These are phyloP conservation scores for Anabas testudineus DNA, from an alignment of 2,797 vertebrate species.

Conservation along the genomic window DNA sequence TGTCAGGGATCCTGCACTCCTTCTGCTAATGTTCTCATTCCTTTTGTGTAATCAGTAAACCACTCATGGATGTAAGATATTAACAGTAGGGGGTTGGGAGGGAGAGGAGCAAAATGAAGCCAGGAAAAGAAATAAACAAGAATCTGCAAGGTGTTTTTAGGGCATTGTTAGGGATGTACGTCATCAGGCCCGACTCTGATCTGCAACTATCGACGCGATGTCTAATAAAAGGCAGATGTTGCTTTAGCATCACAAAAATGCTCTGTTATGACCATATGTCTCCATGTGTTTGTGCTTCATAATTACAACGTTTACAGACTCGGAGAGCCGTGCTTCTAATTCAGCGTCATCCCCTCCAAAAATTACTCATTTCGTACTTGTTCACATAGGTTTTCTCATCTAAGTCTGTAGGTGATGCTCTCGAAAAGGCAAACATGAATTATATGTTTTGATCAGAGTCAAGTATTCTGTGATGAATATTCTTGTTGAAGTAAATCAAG, in stretches of 20 bases:
- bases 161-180: slow-evolving; percentile 9
- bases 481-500: slow-evolving; percentile 23
- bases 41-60: slow-evolving; percentile 65
- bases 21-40: slow-evolving; percentile 50
- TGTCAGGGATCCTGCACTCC: slow-evolving; percentile 40
- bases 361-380: slow-evolving; percentile 41
- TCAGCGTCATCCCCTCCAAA: slow-evolving; percentile 47
- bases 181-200: slow-evolving; percentile 44
- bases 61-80: slow-evolving; percentile 52
- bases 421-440: slow-evolving; percentile 22
- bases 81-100: slow-evolving; percentile 50
- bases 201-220: slow-evolving; percentile 65
- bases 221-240: slow-evolving; percentile 80
- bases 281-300: slow-evolving; percentile 74
- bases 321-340: slow-evolving; percentile 47
- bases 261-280: slow-evolving; percentile 54
- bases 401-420: slow-evolving; percentile 19
- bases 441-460: slow-evolving; percentile 8
- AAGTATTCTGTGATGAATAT: slow-evolving; percentile 2
- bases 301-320: slow-evolving; percentile 77
- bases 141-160: slow-evolving; percentile 46
- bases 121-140: slow-evolving; percentile 42
- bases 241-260: slow-evolving; percentile 68
- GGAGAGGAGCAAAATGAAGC: slow-evolving; percentile 10
- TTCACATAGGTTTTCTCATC: slow-evolving; percentile 31